Percentiles rank a stretch among this genome's conserved stretches.
These are phyloP conservation scores for Julus scandinavius DNA, from an alignment of 2,888 invertebrate genomes.

Conservation along the genomic window DNA sequence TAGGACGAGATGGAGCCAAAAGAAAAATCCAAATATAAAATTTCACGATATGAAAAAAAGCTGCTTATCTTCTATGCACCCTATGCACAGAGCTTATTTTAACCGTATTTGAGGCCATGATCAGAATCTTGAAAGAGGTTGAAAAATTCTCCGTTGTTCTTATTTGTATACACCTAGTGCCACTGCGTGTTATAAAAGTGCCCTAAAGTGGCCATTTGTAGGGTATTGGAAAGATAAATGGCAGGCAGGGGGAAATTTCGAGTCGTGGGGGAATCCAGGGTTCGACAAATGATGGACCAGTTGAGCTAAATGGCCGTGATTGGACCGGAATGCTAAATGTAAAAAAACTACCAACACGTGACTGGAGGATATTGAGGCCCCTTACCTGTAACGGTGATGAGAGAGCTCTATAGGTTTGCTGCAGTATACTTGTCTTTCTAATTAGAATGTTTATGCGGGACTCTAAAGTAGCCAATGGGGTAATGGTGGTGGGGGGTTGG, in stretches of 20 bases:
- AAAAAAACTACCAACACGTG: background rate
- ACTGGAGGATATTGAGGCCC: background rate
- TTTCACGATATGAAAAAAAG: background rate
- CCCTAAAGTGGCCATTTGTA: constrained; percentile 38
- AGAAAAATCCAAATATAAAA: constrained; percentile 10
- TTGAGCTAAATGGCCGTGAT: constrained; percentile 7
- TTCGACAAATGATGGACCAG: constrained; percentile 16
- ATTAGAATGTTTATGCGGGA: background rate
- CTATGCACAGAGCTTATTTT: background rate
- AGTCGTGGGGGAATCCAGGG: constrained; percentile 31
- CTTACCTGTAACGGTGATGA: background rate
- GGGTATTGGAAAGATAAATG: constrained; percentile 36
- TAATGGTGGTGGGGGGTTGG: too few species aligned
- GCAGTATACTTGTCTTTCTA: background rate
- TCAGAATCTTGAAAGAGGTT: constrained; percentile 13
- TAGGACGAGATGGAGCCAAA: background rate
- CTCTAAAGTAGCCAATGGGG: background rate
- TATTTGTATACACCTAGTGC: background rate
- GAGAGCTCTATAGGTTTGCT: background rate
- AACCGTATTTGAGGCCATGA: background rate
- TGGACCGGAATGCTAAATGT: background rate
- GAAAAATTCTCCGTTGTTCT: background rate
- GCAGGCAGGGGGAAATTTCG: background rate
- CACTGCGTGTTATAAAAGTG: constrained; percentile 5
- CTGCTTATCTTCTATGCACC: background rate